Percentiles rank a stretch among this genome's conserved stretches.
These are phyloP conservation scores for Stenolophus ochropezus DNA, from an alignment of 2,888 invertebrate genomes.

Conservation along the genomic window DNA sequence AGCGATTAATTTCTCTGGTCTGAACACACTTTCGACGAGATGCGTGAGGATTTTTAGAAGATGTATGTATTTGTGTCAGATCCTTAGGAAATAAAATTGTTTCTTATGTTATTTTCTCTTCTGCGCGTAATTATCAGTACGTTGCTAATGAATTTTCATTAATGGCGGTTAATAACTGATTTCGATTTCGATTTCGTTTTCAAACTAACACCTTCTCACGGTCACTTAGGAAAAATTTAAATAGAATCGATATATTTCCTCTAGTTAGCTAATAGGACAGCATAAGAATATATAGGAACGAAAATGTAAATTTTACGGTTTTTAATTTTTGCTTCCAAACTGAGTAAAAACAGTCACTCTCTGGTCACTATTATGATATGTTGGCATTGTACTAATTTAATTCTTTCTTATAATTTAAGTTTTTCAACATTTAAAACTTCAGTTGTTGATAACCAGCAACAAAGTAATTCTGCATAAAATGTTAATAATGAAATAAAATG, in stretches of 20 bases:
- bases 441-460: too few species aligned
- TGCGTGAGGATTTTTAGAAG: slow-evolving; percentile 14
- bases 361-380: too few species aligned
- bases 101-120: slow-evolving; percentile 27
- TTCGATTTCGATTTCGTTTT: not conserved
- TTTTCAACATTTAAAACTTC: too few species aligned
- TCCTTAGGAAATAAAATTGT: slow-evolving; percentile 21
- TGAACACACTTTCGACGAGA: slow-evolving; percentile 13
- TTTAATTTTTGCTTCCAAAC: too few species aligned
- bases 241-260: not conserved
- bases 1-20: slow-evolving; percentile 12
- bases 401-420: too few species aligned
- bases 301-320: too few species aligned
- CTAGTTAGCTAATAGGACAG: too few species aligned
- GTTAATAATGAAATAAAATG: too few species aligned
- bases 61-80: slow-evolving; percentile 40
- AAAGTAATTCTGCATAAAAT: too few species aligned
- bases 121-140: not conserved
- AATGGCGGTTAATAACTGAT: not conserved
- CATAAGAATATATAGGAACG: too few species aligned
- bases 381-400: too few species aligned
- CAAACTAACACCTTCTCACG: not conserved
- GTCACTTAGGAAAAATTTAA: not conserved
- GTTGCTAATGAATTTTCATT: slow-evolving; percentile 5
- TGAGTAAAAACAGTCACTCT: too few species aligned